A percentile compares a stretch with the other conserved stretches of the same genome.
Evolutionary conservation across 2,888 invertebrate genomes (phyloP).

Genomic region (Lysandra coridon): DNA sequence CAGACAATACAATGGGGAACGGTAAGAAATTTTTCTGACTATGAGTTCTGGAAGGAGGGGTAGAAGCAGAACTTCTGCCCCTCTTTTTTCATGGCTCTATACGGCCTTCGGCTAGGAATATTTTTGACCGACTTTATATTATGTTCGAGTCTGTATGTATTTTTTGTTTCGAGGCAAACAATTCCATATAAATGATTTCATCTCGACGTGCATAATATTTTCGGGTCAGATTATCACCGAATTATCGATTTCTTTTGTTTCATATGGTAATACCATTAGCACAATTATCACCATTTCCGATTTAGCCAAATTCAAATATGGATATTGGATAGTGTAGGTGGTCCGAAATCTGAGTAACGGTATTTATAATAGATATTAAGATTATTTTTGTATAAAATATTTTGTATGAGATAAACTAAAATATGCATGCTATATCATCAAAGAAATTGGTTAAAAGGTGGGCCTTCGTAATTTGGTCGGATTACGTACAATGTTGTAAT

Average conservation of each 20-base stretch:
- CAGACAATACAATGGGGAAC: no score
- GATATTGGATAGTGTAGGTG: constrained; percentile 27
- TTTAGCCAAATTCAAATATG: constrained; percentile 23
- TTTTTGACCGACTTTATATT: no score
- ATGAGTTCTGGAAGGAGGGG: no score
- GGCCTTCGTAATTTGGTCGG: background rate
- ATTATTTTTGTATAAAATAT: background rate
- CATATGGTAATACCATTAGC: constrained; percentile 16
- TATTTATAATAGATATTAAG: background rate
- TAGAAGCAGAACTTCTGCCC: no score
- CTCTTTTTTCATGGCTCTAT: no score
- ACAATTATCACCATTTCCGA: constrained; percentile 22
- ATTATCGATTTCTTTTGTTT: constrained; percentile 21
- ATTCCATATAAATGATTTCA: background rate
- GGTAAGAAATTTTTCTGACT: no score
- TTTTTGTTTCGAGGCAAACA: background rate
- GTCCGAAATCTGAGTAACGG: background rate
- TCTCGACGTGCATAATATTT: background rate
- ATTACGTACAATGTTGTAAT: background rate
- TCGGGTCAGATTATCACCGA: background rate
- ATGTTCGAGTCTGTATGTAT: no score
- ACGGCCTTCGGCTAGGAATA: no score
- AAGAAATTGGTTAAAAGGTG: no score
- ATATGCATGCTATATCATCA: no score
- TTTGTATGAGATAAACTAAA: background rate